Conservation (phyloP, 2,797 vertebrate genomes). For the Cyprinella venusta region DNA sequence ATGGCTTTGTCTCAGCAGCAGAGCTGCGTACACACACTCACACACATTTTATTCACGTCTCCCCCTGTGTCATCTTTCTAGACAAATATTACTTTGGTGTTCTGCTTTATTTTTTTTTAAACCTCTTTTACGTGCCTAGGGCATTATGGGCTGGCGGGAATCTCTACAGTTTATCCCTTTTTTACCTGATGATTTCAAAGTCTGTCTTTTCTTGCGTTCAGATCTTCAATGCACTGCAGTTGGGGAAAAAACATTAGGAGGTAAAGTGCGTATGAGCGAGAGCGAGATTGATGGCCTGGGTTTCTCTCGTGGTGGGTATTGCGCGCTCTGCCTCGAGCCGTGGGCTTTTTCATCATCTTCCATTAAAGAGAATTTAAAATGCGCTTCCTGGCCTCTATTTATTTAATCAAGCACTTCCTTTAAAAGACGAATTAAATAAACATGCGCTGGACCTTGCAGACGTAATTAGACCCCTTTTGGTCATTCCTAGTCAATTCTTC, state of each 20-base stretch:
- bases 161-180: constrained; percentile 34
- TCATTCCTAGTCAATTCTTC: constrained; percentile 33
- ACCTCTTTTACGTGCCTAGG: constrained; percentile 24
- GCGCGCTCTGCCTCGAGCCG: constrained; percentile 18
- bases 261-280: not conserved
- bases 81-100: constrained; percentile 44
- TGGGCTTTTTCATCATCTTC: constrained; percentile 51
- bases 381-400: constrained; percentile 56
- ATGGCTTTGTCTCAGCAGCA: constrained; percentile 27
- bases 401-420: constrained; percentile 61
- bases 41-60: constrained; percentile 45
- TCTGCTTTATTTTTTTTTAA: constrained; percentile 40
- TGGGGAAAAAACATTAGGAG: constrained; percentile 39
- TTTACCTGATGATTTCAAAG: constrained; percentile 47
- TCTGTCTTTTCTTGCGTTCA: constrained; percentile 13
- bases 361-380: constrained; percentile 60
- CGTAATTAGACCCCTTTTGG: constrained; percentile 52
- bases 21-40: constrained; percentile 9
- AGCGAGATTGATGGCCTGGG: constrained; percentile 13
- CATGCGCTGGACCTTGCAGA: constrained; percentile 55
- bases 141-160: constrained; percentile 46
- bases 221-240: constrained; percentile 30
- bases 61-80: constrained; percentile 31
- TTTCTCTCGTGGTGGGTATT: constrained; percentile 25
- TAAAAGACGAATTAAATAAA: constrained; percentile 61